A percentile compares a stretch with the other conserved stretches of the same genome.
phyloP scores from a whole-genome alignment of 2,113 vertebrate species.

The Chloropsis hardwickii region DNA sequence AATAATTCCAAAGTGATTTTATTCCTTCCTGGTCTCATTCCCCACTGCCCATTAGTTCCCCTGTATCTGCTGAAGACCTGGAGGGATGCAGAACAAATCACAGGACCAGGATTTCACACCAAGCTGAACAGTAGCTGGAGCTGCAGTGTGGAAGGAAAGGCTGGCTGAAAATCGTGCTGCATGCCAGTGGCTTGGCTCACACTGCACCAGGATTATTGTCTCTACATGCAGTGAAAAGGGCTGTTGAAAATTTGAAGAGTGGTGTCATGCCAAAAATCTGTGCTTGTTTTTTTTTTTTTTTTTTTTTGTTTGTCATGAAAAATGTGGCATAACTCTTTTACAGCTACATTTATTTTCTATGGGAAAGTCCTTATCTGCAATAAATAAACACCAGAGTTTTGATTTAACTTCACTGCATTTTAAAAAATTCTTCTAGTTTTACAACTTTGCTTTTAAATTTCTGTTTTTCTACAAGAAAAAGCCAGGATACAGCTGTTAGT shows the following conservation, averaged over 20 bases:
- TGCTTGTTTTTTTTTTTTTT: background rate
- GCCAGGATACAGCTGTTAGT: background rate
- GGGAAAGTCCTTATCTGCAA: background rate
- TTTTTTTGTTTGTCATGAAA: background rate
- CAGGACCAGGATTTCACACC: background rate
- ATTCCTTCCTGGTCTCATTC: background rate
- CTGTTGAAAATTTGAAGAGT: constrained; percentile 51
- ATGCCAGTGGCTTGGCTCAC: constrained; percentile 45
- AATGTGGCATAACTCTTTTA: background rate
- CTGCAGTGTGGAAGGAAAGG: background rate
- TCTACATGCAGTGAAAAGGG: constrained; percentile 33
- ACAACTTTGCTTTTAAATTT: background rate
- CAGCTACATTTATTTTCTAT: background rate
- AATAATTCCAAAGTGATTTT: background rate
- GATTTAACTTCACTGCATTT: background rate
- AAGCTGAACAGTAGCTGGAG: background rate
- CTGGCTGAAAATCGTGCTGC: background rate
- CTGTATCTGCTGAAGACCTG: background rate
- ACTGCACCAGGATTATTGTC: constrained; percentile 24
- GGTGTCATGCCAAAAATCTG: constrained; percentile 59
- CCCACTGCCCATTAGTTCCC: background rate
- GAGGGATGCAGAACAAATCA: background rate
- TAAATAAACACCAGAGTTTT: background rate
- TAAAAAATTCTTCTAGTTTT: background rate
- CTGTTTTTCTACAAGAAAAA: background rate